phyloP scores from a whole-genome alignment of 2,797 vertebrate species.

The Dicrostonyx torquatus region DNA sequence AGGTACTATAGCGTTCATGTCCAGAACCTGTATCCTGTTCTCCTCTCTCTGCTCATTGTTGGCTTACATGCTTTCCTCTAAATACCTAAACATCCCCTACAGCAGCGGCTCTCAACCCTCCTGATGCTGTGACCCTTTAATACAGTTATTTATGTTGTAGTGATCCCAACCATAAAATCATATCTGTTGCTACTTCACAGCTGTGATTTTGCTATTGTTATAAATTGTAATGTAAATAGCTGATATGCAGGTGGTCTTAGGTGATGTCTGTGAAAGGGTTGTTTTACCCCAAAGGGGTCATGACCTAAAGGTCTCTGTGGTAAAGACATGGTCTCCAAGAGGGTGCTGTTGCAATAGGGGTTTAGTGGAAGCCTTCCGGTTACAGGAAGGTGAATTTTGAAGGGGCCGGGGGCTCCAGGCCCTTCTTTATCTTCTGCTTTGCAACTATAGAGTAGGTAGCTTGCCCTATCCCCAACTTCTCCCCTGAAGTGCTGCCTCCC shows the following conservation, averaged over 20 bases:
- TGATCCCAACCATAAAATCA: not conserved
- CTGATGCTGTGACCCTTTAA: not conserved
- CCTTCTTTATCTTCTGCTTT: not conserved
- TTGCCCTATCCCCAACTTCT: not conserved
- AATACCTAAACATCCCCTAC: not conserved
- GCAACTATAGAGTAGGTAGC: not conserved
- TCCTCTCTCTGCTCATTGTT: not conserved
- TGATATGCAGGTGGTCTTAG: not conserved
- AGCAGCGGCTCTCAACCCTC: not conserved
- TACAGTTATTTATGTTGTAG: not conserved
- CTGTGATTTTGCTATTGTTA: not conserved
- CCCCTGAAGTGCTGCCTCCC: not conserved
- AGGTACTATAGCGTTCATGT: not conserved
- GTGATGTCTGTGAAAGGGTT: not conserved
- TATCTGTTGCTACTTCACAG: not conserved
- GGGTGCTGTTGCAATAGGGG: not conserved
- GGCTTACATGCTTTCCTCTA: not conserved
- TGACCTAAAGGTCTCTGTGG: not conserved
- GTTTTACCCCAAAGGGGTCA: not conserved
- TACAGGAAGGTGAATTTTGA: not conserved
- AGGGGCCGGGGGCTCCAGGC: not conserved
- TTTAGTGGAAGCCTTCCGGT: not conserved
- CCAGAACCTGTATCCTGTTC: not conserved
- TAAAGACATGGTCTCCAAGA: not conserved
- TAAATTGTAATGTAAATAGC: not conserved